Percentiles rank a stretch among this genome's conserved stretches.
Evolutionary conservation across 2,888 invertebrate species (phyloP).

Genomic region (Rotaria magnacalcarata): DNA sequence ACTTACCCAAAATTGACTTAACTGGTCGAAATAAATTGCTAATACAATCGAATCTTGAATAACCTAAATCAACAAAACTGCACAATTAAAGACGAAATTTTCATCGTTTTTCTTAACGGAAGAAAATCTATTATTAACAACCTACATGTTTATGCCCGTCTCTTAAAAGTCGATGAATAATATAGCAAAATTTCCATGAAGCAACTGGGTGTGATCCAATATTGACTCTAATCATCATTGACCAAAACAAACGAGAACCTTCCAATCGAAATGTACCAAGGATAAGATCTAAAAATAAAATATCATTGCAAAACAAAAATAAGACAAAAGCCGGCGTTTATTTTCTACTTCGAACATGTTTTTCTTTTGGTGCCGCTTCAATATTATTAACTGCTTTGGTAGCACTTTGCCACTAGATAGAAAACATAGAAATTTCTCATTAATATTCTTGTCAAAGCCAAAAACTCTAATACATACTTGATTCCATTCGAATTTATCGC

Average conservation of each 20-base stretch:
- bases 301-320: background rate
- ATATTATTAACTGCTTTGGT: slow-evolving; percentile 42
- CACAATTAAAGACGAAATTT: no score
- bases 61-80: slow-evolving; percentile 24
- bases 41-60: slow-evolving; percentile 43
- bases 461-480: background rate
- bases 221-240: slow-evolving; percentile 67
- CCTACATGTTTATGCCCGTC: slow-evolving; percentile 82
- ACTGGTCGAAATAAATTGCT: background rate
- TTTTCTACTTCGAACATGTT: slow-evolving; percentile 75
- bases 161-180: slow-evolving; percentile 85
- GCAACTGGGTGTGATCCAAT: slow-evolving; percentile 87
- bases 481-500: slow-evolving; percentile 23
- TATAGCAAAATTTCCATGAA: slow-evolving; percentile 98
- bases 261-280: slow-evolving; percentile 89
- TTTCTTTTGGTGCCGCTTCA: slow-evolving; percentile 91
- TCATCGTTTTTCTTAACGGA: no score
- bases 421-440: no score
- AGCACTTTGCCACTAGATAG: slow-evolving; percentile 34
- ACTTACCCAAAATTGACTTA: background rate
- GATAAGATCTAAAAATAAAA: slow-evolving; percentile 61
- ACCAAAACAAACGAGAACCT: slow-evolving; percentile 87
- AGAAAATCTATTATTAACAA: background rate
- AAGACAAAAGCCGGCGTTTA: background rate
- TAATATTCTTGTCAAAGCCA: no score